Percentiles rank a stretch among this genome's conserved stretches.
phyloP scores from a whole-genome alignment of 2,888 invertebrate species.

The Muscina levida region DNA sequence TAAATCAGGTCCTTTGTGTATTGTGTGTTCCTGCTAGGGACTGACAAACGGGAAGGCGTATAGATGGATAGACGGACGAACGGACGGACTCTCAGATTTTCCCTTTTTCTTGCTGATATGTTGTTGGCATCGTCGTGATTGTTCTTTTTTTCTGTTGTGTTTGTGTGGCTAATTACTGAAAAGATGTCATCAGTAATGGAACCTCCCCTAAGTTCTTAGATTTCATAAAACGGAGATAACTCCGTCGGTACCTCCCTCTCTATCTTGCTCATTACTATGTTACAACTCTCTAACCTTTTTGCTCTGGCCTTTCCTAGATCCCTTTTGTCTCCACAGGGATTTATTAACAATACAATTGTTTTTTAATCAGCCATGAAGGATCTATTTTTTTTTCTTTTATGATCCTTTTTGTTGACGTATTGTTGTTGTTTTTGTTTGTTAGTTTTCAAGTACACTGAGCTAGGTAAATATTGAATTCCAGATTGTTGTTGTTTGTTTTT shows the following conservation, averaged over 20 bases:
- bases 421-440: not conserved
- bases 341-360: slow-evolving; percentile 29
- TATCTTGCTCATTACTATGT: no score
- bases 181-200: slow-evolving; percentile 54
- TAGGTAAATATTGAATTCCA: no score
- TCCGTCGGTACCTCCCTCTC: not conserved
- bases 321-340: not conserved
- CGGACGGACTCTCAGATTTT: no score
- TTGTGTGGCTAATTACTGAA: slow-evolving; percentile 54
- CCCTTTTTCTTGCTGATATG: no score
- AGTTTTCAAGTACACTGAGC: not conserved
- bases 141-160: slow-evolving; percentile 39
- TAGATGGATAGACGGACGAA: no score
- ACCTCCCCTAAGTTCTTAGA: slow-evolving; percentile 24
- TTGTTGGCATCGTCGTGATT: not conserved
- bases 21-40: no score
- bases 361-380: slow-evolving; percentile 39
- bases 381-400: slow-evolving; percentile 8
- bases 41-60: no score
- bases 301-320: not conserved
- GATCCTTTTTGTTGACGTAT: not conserved
- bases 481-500: not conserved
- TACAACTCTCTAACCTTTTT: no score
- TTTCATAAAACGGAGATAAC: no score
- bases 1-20: no score